Evolutionary conservation across 2,888 invertebrate genomes (phyloP).

Genomic region (Tuta absoluta): DNA sequence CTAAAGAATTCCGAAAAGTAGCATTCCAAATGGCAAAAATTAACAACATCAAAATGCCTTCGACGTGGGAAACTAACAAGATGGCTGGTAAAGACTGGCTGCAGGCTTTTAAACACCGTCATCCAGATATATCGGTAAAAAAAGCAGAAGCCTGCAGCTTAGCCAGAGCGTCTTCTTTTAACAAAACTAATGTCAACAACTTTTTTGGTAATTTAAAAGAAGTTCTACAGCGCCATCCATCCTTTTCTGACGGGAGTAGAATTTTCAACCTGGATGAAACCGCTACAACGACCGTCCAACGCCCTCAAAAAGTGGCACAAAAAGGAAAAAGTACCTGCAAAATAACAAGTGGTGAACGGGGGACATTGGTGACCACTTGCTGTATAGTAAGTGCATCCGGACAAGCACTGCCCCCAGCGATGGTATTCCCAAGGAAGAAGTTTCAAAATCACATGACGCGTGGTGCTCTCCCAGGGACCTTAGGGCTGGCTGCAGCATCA

Average conservation of each 20-base stretch:
- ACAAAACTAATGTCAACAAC: slow-evolving; percentile 25
- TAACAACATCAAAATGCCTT: not conserved
- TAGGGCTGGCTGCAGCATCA: slow-evolving; percentile 31
- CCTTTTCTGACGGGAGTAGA: slow-evolving; percentile 26
- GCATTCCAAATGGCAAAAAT: slow-evolving; percentile 4
- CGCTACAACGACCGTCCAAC: slow-evolving; percentile 31
- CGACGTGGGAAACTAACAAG: not conserved
- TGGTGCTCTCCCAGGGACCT: not conserved
- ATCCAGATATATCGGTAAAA: slow-evolving; percentile 13
- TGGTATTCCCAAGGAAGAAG: not conserved
- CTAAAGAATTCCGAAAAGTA: not conserved
- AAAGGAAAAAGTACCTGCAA: slow-evolving; percentile 23
- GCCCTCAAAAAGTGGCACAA: slow-evolving; percentile 16
- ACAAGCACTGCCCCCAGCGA: slow-evolving; percentile 2
- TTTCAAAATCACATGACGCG: not conserved
- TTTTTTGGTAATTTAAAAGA: slow-evolving; percentile 35
- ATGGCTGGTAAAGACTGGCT: slow-evolving; percentile 2
- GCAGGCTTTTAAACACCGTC: slow-evolving; percentile 34
- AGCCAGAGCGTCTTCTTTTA: slow-evolving; percentile 34
- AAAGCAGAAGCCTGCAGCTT: slow-evolving; percentile 34
- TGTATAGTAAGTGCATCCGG: slow-evolving; percentile 27
- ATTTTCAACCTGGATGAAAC: slow-evolving; percentile 33
- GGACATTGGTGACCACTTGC: slow-evolving; percentile 34
- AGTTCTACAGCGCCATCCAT: slow-evolving; percentile 31
- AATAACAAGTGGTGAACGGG: slow-evolving; percentile 30